Base-by-base conservation (phyloP, 2,888 invertebrate genomes). In the Chydorus sphaericus region DNA sequence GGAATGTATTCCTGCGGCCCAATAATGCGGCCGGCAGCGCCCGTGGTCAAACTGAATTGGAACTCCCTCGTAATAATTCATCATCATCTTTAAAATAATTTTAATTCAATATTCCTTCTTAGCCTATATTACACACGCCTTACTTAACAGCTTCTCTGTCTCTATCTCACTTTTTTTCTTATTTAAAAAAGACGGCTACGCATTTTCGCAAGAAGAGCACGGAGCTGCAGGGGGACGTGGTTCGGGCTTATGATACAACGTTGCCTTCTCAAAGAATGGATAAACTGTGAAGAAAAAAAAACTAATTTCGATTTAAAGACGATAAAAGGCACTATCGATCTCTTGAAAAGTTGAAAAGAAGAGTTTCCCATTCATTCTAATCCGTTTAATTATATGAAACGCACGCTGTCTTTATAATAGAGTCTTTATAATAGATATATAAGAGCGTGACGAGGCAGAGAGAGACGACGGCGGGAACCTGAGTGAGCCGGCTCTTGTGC, bases 171-270 rank as follows among this genome's bases (percentile, higher is more conserved):
- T 54, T 56, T 44, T 28, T 23, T 57, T 58, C 55, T 57, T 51
- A 26, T 16, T 51, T 54, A 30, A 23, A 29, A 30, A 74, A 94
- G 93, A 93, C 82, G 96, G 96, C 61, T 96, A 87, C 77, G 96
- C 97, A 63, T 98, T 98, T 76, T 97, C 96, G 48, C 97, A 97
- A 83, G 97, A 97, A 75, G 97, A 98, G 75, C 89, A 92, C 68
- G 94, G 93, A 62, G 87, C 84, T 90, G 54, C 89, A 96, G 75
- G 85, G 92, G 62, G 90, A 89, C 68, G 83, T 96, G 69, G 93
- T 97, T 70, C 82, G 96, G 69, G 89, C 89, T 54, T 96, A 96
- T 80, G 88, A 96, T 76, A 92, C 93, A 64, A 90, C 85, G 68
- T 79, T 82, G 70, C 87, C 86, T 44, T 52, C 52, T 16, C 30